These are phyloP conservation scores for Synanthedon vespiformis DNA, from an alignment of 2,888 invertebrate genomes.

Conservation along the genomic window DNA sequence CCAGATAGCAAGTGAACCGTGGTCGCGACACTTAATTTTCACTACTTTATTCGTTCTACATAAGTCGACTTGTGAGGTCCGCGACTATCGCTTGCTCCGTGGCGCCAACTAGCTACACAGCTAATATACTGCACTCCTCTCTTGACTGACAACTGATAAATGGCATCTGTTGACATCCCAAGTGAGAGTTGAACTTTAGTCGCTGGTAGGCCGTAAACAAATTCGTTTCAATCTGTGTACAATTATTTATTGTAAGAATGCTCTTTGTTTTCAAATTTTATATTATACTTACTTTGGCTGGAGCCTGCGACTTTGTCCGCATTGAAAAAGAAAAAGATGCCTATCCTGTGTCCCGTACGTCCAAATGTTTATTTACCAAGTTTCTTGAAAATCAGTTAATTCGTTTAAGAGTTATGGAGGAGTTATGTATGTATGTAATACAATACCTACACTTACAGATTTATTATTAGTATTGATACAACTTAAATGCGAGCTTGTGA, in stretches of 20 bases:
- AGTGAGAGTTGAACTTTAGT: constrained; percentile 35
- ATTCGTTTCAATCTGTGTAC: constrained; percentile 7
- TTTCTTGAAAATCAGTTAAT: too few species aligned
- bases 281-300: too few species aligned
- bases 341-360: too few species aligned
- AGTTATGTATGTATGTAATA: too few species aligned
- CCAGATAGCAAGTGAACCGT: constrained; percentile 51
- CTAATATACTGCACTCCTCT: constrained; percentile 10
- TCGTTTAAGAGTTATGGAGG: too few species aligned
- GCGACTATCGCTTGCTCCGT: constrained; percentile 24
- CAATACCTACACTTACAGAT: too few species aligned
- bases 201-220: constrained; percentile 36
- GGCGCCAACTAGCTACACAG: constrained; percentile 36
- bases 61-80: constrained; percentile 58
- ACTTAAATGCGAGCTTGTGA: too few species aligned
- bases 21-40: constrained; percentile 62
- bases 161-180: constrained; percentile 43
- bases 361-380: too few species aligned
- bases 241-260: not conserved
- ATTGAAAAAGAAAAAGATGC: too few species aligned
- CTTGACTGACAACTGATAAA: constrained; percentile 50
- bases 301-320: too few species aligned
- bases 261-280: not conserved
- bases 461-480: too few species aligned
- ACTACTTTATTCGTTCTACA: constrained; percentile 59